Conservation (phyloP, 2,888 invertebrate species). For the Panzeria rudis region DNA sequence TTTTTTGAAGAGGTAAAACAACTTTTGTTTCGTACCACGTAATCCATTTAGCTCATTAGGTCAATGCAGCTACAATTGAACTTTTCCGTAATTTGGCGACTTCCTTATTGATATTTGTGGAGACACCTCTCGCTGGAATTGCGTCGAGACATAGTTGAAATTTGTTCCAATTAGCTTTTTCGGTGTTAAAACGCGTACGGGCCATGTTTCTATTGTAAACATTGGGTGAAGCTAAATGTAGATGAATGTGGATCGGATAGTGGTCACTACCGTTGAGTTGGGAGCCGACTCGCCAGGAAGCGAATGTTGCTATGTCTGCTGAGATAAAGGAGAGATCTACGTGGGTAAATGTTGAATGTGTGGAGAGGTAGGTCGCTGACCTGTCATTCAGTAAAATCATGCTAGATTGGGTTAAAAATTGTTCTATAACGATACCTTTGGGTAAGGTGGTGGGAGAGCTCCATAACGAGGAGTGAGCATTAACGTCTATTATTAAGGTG, state of each 20-base stretch:
- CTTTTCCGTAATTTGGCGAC: constrained; percentile 25
- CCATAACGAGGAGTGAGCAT: not conserved
- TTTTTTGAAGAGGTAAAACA: constrained; percentile 30
- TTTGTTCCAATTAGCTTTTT: constrained; percentile 15
- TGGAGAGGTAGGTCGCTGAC: constrained; percentile 5
- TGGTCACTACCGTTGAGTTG: constrained; percentile 56
- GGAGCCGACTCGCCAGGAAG: constrained; percentile 28
- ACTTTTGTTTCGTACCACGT: constrained; percentile 12
- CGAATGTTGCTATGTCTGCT: constrained; percentile 1
- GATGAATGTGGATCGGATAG: constrained; percentile 37
- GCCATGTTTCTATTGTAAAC: not conserved
- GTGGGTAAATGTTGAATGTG: constrained; percentile 45
- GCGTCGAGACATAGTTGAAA: not conserved
- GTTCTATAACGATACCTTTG: not conserved
- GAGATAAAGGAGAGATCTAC: constrained; percentile 35
- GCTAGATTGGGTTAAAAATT: not conserved
- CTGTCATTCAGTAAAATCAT: constrained; percentile 1
- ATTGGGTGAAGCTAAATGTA: not conserved
- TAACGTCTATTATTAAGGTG: not conserved
- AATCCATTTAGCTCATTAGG: constrained; percentile 8
- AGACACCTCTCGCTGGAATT: not conserved
- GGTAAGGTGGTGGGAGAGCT: not conserved
- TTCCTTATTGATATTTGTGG: constrained; percentile 40
- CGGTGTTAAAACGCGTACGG: constrained; percentile 8
- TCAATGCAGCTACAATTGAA: constrained; percentile 10